phyloP scores from a whole-genome alignment of 1,140 invertebrate genomes.

The Dendroctonus ponderosae region DNA sequence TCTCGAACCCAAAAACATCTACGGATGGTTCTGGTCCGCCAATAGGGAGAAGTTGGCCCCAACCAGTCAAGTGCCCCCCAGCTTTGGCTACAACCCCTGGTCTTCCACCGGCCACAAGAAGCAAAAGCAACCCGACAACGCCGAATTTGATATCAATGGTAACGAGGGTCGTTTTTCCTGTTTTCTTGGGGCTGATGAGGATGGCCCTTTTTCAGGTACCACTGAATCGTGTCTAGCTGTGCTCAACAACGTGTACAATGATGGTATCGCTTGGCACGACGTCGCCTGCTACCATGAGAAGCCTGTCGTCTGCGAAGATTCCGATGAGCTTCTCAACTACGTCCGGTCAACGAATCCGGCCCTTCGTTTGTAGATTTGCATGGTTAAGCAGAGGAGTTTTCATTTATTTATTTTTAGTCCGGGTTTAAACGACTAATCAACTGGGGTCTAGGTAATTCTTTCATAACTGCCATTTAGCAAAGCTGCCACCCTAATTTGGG shows the following conservation, averaged over 20 bases:
- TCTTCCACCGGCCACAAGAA: slow-evolving; percentile 87
- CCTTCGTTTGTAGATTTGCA: slow-evolving; percentile 63
- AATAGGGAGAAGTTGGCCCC: slow-evolving; percentile 84
- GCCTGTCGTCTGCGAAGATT: slow-evolving; percentile 85
- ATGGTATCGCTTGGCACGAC: slow-evolving; percentile 89
- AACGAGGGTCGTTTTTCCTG: no score
- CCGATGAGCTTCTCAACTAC: slow-evolving; percentile 80
- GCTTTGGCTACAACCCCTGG: slow-evolving; percentile 82
- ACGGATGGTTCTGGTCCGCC: slow-evolving; percentile 92
- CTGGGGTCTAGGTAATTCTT: no score
- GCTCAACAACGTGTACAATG: slow-evolving; percentile 88
- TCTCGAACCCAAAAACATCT: slow-evolving; percentile 79
- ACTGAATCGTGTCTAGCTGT: slow-evolving; percentile 82
- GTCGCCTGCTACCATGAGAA: slow-evolving; percentile 91
- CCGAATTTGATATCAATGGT: slow-evolving; percentile 87
- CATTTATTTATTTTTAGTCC: no score
- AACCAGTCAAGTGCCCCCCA: slow-evolving; percentile 69
- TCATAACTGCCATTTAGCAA: no score
- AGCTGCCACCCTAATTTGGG: no score
- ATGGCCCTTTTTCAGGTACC: slow-evolving; percentile 51
- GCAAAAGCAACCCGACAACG: slow-evolving; percentile 82
- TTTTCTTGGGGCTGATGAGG: background rate
- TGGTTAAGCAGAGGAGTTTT: no score
- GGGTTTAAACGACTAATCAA: no score
- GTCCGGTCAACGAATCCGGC: slow-evolving; percentile 77